phyloP scores from a whole-genome alignment of 2,797 vertebrate species.

The Leucoraja ocellata region DNA sequence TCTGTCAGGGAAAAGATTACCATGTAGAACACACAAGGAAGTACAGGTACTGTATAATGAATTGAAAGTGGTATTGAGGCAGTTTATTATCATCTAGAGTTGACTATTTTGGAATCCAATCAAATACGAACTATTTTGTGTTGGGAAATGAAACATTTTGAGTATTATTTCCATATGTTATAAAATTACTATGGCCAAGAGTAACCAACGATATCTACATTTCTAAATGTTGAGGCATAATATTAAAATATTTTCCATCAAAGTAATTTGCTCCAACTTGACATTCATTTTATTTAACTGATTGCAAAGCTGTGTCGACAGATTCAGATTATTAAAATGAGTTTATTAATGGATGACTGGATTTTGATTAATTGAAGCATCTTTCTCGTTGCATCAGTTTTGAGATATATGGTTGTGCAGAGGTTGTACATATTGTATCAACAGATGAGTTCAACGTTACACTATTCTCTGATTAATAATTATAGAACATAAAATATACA shows the following conservation, averaged over 20 bases:
- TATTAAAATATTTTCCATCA: neutral
- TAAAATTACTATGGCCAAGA: neutral
- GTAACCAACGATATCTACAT: no score
- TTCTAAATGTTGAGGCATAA: conserved; percentile 7
- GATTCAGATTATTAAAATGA: neutral
- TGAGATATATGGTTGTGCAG: neutral
- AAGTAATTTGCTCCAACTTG: neutral
- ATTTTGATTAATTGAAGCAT: neutral
- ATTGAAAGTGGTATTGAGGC: neutral
- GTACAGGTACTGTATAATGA: neutral
- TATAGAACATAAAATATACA: no score
- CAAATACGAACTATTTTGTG: neutral
- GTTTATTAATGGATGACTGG: neutral
- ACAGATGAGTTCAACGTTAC: no score
- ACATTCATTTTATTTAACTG: neutral
- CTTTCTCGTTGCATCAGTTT: neutral
- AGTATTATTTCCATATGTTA: neutral
- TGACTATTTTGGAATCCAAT: neutral
- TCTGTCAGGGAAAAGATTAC: no score
- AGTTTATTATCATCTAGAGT: neutral
- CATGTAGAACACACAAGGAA: no score
- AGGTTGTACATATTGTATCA: no score
- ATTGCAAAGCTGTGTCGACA: neutral
- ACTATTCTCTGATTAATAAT: no score
- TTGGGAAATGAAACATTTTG: neutral